These are phyloP conservation scores for Neocrepidodera transversa DNA, from an alignment of 2,888 invertebrate species.

Conservation along the genomic window DNA sequence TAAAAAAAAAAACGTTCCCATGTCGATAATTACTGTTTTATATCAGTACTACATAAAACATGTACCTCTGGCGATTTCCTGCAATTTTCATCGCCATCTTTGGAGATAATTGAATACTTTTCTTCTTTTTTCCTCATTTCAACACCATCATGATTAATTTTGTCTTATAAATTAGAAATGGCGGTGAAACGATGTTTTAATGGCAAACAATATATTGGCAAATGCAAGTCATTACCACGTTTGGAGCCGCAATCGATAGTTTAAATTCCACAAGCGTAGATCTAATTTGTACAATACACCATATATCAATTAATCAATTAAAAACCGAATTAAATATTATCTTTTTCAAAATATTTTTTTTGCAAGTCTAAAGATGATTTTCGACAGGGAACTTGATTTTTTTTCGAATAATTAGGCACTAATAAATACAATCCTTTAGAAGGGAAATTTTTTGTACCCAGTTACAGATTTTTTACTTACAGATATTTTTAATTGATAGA, in stretches of 20 bases:
- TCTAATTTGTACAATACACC: neutral
- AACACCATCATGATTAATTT: slow-evolving; percentile 3
- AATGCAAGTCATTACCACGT: neutral
- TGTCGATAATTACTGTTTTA: slow-evolving; percentile 8
- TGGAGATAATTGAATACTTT: neutral
- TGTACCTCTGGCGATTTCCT: slow-evolving; percentile 9
- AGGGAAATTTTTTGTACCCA: too few relatives aligned
- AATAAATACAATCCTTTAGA: too few relatives aligned
- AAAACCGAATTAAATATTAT: too few relatives aligned
- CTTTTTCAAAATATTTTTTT: too few relatives aligned
- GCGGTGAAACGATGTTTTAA: neutral
- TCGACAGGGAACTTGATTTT: too few relatives aligned
- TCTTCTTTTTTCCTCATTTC: neutral
- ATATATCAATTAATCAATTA: neutral
- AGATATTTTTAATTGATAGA: too few relatives aligned
- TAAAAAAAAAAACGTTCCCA: neutral
- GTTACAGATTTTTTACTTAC: too few relatives aligned
- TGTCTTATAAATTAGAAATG: neutral
- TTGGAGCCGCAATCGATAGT: neutral
- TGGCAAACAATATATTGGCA: neutral
- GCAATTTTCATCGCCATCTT: slow-evolving; percentile 19
- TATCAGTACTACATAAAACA: slow-evolving; percentile 17
- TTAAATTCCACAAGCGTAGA: neutral
- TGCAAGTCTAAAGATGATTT: too few relatives aligned
- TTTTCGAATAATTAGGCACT: too few relatives aligned